phyloP scores from a whole-genome alignment of 1,140 invertebrate species.

The Anoplolepis gracilipes region DNA sequence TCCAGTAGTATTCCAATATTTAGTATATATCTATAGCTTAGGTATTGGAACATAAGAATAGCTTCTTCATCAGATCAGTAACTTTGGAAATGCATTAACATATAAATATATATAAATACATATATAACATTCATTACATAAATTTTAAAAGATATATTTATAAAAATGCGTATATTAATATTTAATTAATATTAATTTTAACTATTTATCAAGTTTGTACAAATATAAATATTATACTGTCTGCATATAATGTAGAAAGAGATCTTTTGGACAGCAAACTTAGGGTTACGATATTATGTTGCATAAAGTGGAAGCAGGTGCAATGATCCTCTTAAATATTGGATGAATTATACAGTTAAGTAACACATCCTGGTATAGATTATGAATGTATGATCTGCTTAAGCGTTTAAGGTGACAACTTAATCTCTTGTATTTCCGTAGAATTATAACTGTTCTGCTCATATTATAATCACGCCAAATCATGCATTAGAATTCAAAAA shows the following conservation, averaged over 20 bases:
- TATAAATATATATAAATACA: not conserved
- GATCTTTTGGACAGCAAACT: not conserved
- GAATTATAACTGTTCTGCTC: constrained; percentile 17
- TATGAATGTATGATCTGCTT: constrained; percentile 50
- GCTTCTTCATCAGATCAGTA: not conserved
- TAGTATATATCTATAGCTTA: not conserved
- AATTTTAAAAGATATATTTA: not conserved
- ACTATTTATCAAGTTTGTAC: not conserved
- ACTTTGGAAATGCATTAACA: not conserved
- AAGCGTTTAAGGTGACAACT: constrained; percentile 27
- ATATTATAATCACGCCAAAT: not conserved
- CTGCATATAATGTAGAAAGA: not conserved
- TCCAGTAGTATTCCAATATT: constrained; percentile 44
- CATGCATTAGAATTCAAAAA: not conserved
- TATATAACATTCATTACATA: not conserved
- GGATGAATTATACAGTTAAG: not conserved
- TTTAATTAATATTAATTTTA: too few species aligned
- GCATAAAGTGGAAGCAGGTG: constrained; percentile 33
- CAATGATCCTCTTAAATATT: constrained; percentile 36
- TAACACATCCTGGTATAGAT: not conserved
- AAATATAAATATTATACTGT: not conserved
- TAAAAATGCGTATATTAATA: not conserved
- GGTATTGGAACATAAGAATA: constrained; percentile 9
- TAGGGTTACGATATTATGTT: not conserved
- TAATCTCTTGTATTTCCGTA: constrained; percentile 4